A percentile compares a stretch with the other conserved stretches of the same genome.
These are phyloP conservation scores for Acleris emargana DNA, from an alignment of 2,888 invertebrate species.

Conservation along the genomic window DNA sequence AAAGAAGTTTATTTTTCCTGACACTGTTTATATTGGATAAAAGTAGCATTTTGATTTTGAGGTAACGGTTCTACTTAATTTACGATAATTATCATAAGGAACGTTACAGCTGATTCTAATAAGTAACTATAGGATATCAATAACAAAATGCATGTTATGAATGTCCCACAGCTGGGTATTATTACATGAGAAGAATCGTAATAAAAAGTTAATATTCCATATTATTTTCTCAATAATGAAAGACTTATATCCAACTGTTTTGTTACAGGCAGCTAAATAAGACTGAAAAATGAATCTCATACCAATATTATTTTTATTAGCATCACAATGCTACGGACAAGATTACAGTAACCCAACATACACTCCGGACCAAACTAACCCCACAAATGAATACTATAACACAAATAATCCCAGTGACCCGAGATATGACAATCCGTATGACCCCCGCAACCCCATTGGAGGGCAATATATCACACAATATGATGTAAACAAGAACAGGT, in stretches of 20 bases:
- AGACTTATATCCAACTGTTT: not conserved
- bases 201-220: too few species aligned
- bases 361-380: slow-evolving; percentile 62
- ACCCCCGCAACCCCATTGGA: slow-evolving; percentile 46
- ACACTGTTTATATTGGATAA: slow-evolving; percentile 32
- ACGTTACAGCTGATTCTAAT: not conserved
- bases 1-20: slow-evolving; percentile 42
- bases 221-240: too few species aligned
- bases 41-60: not conserved
- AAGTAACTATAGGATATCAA: not conserved
- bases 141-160: too few species aligned
- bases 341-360: slow-evolving; percentile 69
- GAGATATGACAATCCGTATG: slow-evolving; percentile 71
- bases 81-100: not conserved
- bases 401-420: slow-evolving; percentile 51
- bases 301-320: slow-evolving; percentile 50
- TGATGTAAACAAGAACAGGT: slow-evolving; percentile 34
- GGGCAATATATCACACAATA: slow-evolving; percentile 29
- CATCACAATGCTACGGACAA: slow-evolving; percentile 63
- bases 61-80: not conserved
- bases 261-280: slow-evolving; percentile 61
- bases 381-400: slow-evolving; percentile 66
- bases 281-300: slow-evolving; percentile 77
- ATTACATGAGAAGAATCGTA: too few species aligned
- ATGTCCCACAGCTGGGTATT: too few species aligned